Base-by-base conservation (phyloP, 2,113 vertebrate genomes). In the Diadophis punctatus region DNA sequence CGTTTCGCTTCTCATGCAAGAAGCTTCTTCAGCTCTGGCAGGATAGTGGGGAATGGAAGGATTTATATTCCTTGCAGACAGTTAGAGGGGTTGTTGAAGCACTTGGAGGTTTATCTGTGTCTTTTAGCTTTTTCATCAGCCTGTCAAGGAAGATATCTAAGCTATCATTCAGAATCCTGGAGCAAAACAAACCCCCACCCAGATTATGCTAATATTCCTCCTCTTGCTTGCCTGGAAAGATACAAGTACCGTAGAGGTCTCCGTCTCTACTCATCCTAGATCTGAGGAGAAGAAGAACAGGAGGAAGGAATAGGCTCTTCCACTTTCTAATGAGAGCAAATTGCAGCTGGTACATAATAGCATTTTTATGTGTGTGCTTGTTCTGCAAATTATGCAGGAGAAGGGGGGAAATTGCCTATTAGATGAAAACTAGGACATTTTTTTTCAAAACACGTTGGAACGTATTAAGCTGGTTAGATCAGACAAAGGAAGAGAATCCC, bases 381-480 rank as follows among this genome's bases (percentile, higher is more conserved):
- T 95, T 96, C 96, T 96, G 96, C 96, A 97, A 97, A 97, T 97
- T 96, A 96, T 94, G 96, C 95, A 94, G 94, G 95, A 95, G 43
- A 63, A 90, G 74, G 46, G 88, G 30, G 49, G 93, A 90, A 96
- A 97, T 93, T 93, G 94, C 93, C 95, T 95, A 94, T 97, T 97
- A 96, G 93, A 93, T 60, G 90, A 93, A 96, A 97, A 96, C 93
- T 95, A 91, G 95, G 94, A 90, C 90, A 7, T 95, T 95, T 93
- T 96, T n/a, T 96, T 96, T 96, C 95, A 93, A 92, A 95, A 95
- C 93, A 94, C 6, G 1, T 84, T 92, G 93, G 91, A 95, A 94
- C 95, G 93, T 90, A 91, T 96, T 96, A 94, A 95, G 95, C 94
- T 90, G 84, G 95, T 96, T 90, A 88, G 97, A 95, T 96, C 95